Base-by-base conservation (phyloP, 2,888 invertebrate species). In the Piscicola geometra region DNA sequence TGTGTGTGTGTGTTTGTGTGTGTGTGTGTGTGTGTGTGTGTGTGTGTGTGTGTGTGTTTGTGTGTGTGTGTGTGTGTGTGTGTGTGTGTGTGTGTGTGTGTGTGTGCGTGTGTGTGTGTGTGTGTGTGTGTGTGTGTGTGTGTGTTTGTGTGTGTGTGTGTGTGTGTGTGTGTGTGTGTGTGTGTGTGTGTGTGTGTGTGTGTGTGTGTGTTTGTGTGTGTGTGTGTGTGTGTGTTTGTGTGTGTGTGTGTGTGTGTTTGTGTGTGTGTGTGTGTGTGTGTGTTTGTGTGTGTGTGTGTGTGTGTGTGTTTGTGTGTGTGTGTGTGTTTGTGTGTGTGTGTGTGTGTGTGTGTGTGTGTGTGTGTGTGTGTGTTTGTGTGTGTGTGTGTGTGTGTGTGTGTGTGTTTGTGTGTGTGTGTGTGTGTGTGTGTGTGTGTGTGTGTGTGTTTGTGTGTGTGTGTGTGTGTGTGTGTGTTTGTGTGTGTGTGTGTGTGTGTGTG, bases 61-160 rank as follows among this genome's bases (percentile, higher is more conserved):
- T 76, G 36, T 75, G 60, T 68, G 32, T 68, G 36, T 68, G 36
- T 75, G 32, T 76, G 30, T 69, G 70, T 76, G 30, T 73, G 50
- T 76, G 33, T 72, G 66, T 72, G 33, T 76, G 73, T 76, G 50
- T 76, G 67, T 76, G 36, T 64, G 64, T 72, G 33, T 76, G 66
- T 76, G 50, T 76, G 71, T 74, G 41, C 75, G 74, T 76, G 47
- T 76, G 74, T 75, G 47, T 76, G 69, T 76, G 56, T 76, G 68
- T 73, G 69, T 76, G 73, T 75, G 75, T 75, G 69, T 76, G 69
- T 76, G 56, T 76, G 41, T 52, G 69, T 67, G 36, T 76, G 69
- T 75, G 41, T 75, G 52, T 76, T 28, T 76, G 64, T 72, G 33
- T 76, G 74, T 75, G 15, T 76, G 69, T 75, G 36, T 76, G 56